Conservation (phyloP, 2,113 vertebrate species). For the Paratilapia polleni region DNA sequence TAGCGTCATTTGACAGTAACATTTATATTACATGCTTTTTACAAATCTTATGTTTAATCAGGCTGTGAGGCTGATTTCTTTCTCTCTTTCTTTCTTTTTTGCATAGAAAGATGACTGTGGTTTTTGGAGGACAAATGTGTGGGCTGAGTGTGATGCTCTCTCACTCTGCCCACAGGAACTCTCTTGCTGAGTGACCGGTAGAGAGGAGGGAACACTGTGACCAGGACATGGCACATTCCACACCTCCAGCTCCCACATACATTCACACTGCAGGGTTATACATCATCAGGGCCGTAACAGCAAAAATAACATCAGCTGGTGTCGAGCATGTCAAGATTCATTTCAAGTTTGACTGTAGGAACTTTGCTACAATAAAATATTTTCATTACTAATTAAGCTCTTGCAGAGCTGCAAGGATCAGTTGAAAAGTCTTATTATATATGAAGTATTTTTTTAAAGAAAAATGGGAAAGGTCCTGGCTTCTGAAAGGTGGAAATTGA, state of each 20-base stretch:
- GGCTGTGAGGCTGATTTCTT: constrained; percentile 7
- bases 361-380: background rate
- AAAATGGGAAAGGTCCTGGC: background rate
- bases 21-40: background rate
- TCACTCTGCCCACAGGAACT: constrained; percentile 77
- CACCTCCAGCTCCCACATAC: constrained; percentile 69
- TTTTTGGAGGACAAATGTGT: constrained; percentile 73
- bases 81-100: background rate
- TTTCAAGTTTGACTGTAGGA: background rate
- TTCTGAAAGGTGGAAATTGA: too few species aligned
- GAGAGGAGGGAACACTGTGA: constrained; percentile 74
- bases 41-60: constrained; percentile 1
- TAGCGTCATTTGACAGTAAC: background rate
- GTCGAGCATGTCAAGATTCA: constrained; percentile 12
- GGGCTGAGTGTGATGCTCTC: constrained; percentile 77
- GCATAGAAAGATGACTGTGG: constrained; percentile 61
- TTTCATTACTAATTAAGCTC: background rate
- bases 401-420: background rate
- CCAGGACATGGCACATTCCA: constrained; percentile 72
- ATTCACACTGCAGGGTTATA: constrained; percentile 59
- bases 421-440: background rate
- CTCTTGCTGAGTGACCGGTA: constrained; percentile 76
- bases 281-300: constrained; percentile 50
- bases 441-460: background rate
- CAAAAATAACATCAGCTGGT: constrained; percentile 54